Evolutionary conservation across 2,113 vertebrate species (phyloP).

Genomic region (Brevimyrus niger): DNA sequence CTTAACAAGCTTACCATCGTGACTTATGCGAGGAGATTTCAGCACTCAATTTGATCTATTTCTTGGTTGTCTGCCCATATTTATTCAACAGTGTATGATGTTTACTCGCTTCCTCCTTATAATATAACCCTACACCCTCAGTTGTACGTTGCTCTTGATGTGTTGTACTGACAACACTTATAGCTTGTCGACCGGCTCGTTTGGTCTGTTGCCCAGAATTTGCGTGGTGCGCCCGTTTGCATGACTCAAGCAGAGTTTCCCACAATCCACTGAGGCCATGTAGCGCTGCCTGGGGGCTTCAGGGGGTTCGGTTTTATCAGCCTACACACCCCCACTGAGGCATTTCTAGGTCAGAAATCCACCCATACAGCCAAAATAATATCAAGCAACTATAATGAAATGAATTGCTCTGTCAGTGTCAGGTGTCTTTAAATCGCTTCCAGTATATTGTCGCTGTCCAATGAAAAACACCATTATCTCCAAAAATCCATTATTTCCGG

Average conservation of each 20-base stretch:
- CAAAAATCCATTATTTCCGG: not conserved
- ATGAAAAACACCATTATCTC: not conserved
- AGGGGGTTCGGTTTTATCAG: not conserved
- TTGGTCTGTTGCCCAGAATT: slow-evolving; percentile 12
- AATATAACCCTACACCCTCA: not conserved
- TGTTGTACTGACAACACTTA: not conserved
- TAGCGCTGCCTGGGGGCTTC: not conserved
- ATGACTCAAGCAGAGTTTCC: not conserved
- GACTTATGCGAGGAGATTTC: not conserved
- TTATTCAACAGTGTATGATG: not conserved
- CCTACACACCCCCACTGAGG: not conserved
- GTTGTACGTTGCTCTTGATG: not conserved
- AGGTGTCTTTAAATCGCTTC: not conserved
- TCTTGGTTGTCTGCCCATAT: not conserved
- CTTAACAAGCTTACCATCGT: not conserved
- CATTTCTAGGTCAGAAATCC: slow-evolving; percentile 27
- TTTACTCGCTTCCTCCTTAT: not conserved
- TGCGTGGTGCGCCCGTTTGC: not conserved
- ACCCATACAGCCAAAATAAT: slow-evolving; percentile 19
- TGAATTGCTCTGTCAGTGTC: slow-evolving; percentile 16
- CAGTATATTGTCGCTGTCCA: not conserved
- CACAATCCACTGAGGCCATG: not conserved
- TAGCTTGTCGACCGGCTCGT: not conserved
- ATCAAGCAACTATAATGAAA: slow-evolving; percentile 42
- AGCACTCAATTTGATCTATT: not conserved